A percentile compares a stretch with the other conserved stretches of the same genome.
These are phyloP conservation scores for Uloborus diversus DNA, from an alignment of 1,140 invertebrate genomes.

Conservation along the genomic window DNA sequence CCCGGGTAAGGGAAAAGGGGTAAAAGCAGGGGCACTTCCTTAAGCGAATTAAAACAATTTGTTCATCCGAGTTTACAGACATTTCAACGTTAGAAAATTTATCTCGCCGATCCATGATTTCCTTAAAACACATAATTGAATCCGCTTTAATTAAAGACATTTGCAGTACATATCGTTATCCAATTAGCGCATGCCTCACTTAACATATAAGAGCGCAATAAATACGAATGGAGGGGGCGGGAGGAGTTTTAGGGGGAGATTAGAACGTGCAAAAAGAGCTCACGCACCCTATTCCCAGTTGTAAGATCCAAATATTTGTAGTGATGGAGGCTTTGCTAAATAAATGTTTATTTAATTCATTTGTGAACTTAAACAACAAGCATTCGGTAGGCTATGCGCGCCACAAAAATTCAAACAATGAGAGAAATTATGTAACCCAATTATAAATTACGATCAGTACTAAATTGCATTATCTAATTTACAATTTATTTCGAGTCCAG, in stretches of 20 bases:
- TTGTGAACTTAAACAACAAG: slow-evolving; percentile 54
- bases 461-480: slow-evolving; percentile 56
- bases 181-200: slow-evolving; percentile 45
- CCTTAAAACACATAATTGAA: slow-evolving; percentile 56
- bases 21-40: no score
- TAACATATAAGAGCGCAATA: slow-evolving; percentile 54
- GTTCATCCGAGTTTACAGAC: slow-evolving; percentile 40
- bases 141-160: slow-evolving; percentile 53
- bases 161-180: slow-evolving; percentile 56
- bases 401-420: slow-evolving; percentile 56
- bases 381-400: neutral
- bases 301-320: slow-evolving; percentile 50
- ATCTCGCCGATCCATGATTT: slow-evolving; percentile 47
- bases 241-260: neutral
- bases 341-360: slow-evolving; percentile 57
- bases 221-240: slow-evolving; percentile 24
- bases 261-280: slow-evolving; percentile 40
- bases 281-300: slow-evolving; percentile 1
- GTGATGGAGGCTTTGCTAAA: slow-evolving; percentile 48
- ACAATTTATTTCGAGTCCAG: slow-evolving; percentile 47
- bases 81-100: slow-evolving; percentile 43
- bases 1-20: no score
- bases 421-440: slow-evolving; percentile 51
- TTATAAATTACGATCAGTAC: slow-evolving; percentile 56
- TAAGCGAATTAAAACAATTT: slow-evolving; percentile 56